Percentiles rank a stretch among this genome's conserved stretches.
Conservation (phyloP, 2,797 vertebrate genomes). For the Malurus splendens region DNA sequence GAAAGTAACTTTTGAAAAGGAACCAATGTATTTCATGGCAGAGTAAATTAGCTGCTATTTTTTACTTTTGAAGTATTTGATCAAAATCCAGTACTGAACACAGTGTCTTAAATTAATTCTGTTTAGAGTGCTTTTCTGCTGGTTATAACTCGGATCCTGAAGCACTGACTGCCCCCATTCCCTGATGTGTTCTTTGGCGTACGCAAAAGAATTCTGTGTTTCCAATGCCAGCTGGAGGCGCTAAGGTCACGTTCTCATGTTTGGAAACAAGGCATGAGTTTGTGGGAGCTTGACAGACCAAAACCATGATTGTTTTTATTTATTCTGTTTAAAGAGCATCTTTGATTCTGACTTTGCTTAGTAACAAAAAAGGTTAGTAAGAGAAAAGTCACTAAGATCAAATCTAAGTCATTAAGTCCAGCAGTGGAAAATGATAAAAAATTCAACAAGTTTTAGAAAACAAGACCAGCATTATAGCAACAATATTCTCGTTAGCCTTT, state of each 20-base stretch:
- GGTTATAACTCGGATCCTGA: background rate
- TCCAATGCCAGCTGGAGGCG: background rate
- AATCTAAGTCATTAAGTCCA: background rate
- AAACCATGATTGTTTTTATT: background rate
- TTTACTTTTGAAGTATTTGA: slow-evolving; percentile 29
- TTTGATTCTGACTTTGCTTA: background rate
- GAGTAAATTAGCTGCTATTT: slow-evolving; percentile 22
- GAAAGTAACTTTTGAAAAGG: slow-evolving; percentile 51
- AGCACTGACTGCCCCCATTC: background rate
- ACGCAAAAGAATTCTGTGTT: fast-evolving
- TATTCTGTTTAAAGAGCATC: background rate
- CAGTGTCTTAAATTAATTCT: slow-evolving; percentile 17
- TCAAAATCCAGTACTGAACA: background rate
- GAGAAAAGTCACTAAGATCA: background rate
- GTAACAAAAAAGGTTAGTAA: background rate
- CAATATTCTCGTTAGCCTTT: background rate
- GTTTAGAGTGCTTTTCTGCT: background rate
- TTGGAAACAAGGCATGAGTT: background rate
- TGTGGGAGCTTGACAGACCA: background rate
- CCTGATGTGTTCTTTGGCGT: background rate
- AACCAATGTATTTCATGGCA: slow-evolving; percentile 14
- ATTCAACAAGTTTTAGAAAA: background rate
- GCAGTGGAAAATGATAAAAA: background rate
- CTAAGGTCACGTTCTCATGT: background rate
- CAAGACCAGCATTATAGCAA: background rate